Percentiles rank a stretch among this genome's conserved stretches.
These are phyloP conservation scores for Scaeva pyrastri DNA, from an alignment of 2,888 invertebrate genomes.

Conservation along the genomic window DNA sequence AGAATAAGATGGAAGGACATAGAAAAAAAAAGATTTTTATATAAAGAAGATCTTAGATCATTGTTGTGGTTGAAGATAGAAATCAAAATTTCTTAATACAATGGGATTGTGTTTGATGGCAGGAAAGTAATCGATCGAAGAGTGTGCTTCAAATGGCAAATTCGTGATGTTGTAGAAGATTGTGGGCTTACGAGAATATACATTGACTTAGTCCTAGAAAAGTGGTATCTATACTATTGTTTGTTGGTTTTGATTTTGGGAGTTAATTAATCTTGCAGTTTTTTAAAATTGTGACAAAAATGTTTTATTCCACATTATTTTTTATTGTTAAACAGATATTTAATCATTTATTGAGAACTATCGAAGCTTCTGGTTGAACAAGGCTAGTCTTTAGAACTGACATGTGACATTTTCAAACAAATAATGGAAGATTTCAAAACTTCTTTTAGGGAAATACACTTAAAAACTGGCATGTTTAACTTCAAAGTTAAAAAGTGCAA, in stretches of 20 bases:
- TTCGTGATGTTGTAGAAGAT: constrained; percentile 32
- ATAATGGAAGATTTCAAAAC: no score
- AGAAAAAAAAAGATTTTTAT: constrained; percentile 11
- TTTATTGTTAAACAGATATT: no score
- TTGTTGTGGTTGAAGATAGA: constrained; percentile 47
- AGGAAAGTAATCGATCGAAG: constrained; percentile 26
- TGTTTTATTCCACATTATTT: no score
- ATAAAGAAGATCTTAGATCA: constrained; percentile 57
- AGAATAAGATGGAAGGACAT: background rate
- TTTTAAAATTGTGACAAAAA: background rate
- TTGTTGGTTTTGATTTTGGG: background rate
- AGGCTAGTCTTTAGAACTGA: no score
- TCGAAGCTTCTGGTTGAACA: no score
- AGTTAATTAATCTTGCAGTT: background rate
- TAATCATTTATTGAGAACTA: no score
- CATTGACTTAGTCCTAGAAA: background rate
- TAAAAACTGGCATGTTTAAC: no score
- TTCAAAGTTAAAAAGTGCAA: no score
- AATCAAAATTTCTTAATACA: constrained; percentile 75
- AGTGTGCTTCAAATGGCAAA: constrained; percentile 46
- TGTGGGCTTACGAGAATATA: background rate
- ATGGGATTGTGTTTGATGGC: constrained; percentile 22
- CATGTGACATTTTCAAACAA: no score
- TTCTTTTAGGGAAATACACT: no score
- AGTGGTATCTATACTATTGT: background rate